Evolutionary conservation across 2,797 vertebrate species (phyloP), one percentile per base, ranked within the genome.

Genomic region (Triplophysa yarkandensis): DNA sequence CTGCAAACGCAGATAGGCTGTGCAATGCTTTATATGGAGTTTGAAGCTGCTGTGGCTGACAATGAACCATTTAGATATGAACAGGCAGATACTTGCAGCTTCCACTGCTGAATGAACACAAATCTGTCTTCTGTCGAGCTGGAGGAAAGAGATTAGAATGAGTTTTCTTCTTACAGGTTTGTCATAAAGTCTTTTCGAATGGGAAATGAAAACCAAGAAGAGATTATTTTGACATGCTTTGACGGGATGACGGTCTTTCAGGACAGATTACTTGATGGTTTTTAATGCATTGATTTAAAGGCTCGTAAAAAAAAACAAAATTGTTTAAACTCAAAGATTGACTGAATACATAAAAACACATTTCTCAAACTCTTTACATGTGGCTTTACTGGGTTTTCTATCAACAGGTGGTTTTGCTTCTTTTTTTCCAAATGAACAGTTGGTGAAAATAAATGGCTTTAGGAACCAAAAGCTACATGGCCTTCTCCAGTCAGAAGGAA

Each of bases 141-240:
- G 82, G 71, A 84, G 77, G 76, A 75, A 28, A 52, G 32, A 72
- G 83, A 86, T 81, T 83, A 82, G 69, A 77, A 80, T 54, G 58
- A 57, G 50, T 41, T 73, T 74, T 77, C 57, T 65, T 27, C 57
- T 41, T 44, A 43, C 60, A 52, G 67, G 43, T 61, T 39, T 39
- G 68, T 67, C 55, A 55, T 34, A 16, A 50, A 27, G 36, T 39
- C 70, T 44, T 52, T 36, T 43, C 61, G 32, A 77, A 71, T 32
- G 48, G 27, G 50, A 41, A 57, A 30, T 14, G 25, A 19, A 39
- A 63, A 79, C 46, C 23, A 43, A 70, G 28, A 27, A 36, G 25
- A 69, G 66, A 44, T 74, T 63, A 62, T 52, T 76, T 43, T 64
- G 36, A 76, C 34, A 61, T 63, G 30, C 39, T 32, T 36, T 48